Percentiles rank a stretch among this genome's conserved stretches.
phyloP scores from a whole-genome alignment of 2,888 invertebrate genomes.

The Eudemis profundana region DNA sequence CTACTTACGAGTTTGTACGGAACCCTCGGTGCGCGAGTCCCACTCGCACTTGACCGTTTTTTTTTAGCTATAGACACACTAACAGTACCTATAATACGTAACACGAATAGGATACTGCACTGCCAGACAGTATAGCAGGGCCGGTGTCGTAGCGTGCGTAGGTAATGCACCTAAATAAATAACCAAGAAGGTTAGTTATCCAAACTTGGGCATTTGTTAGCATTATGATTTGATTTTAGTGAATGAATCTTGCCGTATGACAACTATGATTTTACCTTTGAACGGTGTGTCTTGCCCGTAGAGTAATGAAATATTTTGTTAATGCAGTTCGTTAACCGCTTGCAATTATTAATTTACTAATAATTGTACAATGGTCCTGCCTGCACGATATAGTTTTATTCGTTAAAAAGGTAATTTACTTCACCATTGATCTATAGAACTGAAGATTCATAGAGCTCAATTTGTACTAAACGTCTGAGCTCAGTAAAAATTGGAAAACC shows the following conservation, averaged over 20 bases:
- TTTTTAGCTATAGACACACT: no score
- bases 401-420: not conserved
- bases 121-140: no score
- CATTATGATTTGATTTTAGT: no score
- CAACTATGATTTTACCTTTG: slow-evolving; percentile 14
- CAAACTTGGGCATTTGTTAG: not conserved
- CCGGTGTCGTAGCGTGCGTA: no score
- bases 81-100: no score
- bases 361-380: not conserved
- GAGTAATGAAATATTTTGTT: not conserved
- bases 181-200: not conserved
- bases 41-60: no score
- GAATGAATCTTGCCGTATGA: no score
- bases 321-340: not conserved
- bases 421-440: not conserved
- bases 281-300: slow-evolving; percentile 14
- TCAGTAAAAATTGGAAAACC: not conserved
- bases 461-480: not conserved
- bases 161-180: no score
- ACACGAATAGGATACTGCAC: no score
- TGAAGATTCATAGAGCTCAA: not conserved
- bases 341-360: not conserved
- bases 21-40: no score
- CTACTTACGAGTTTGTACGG: no score
- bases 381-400: not conserved